Percentiles rank a stretch among this genome's conserved stretches.
Evolutionary conservation across 1,140 invertebrate genomes (phyloP).

Genomic region (Drosophila gunungcola): DNA sequence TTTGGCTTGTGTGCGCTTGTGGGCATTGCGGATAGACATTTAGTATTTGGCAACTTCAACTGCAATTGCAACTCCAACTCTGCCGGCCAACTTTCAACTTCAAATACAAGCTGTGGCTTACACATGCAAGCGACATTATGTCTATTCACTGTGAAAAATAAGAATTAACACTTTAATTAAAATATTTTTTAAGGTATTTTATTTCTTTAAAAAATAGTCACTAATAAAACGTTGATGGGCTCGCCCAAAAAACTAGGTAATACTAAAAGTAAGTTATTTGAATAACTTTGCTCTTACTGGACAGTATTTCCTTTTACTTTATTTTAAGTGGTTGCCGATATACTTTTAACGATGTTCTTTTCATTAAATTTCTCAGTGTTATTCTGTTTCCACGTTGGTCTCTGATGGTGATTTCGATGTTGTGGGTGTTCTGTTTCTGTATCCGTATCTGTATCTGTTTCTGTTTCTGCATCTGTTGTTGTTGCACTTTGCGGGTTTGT

Average conservation of each 20-base stretch:
- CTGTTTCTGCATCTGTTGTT: slow-evolving; percentile 19
- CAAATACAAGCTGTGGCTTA: slow-evolving; percentile 41
- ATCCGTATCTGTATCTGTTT: slow-evolving; percentile 15
- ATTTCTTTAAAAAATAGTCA: not conserved
- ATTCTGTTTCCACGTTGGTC: slow-evolving; percentile 25
- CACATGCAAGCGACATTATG: slow-evolving; percentile 51
- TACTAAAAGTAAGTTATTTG: too few species aligned
- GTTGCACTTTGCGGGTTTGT: slow-evolving; percentile 43
- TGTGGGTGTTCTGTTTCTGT: slow-evolving; percentile 27
- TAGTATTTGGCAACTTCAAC: slow-evolving; percentile 73
- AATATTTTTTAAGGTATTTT: not conserved
- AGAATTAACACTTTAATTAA: not conserved
- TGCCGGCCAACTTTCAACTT: slow-evolving; percentile 17
- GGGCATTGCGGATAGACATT: slow-evolving; percentile 76
- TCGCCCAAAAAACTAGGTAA: too few species aligned
- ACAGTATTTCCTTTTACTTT: too few species aligned
- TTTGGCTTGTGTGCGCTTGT: slow-evolving; percentile 68
- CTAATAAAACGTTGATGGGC: too few species aligned
- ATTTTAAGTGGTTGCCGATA: not conserved
- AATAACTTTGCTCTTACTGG: too few species aligned
- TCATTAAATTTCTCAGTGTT: slow-evolving; percentile 12
- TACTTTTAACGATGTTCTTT: not conserved
- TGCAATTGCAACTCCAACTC: slow-evolving; percentile 36
- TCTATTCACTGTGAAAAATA: slow-evolving; percentile 18
- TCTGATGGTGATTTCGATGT: slow-evolving; percentile 34